Evolutionary conservation across 2,113 vertebrate genomes (phyloP).

Genomic region (Stomatorhinus ivindoensis): DNA sequence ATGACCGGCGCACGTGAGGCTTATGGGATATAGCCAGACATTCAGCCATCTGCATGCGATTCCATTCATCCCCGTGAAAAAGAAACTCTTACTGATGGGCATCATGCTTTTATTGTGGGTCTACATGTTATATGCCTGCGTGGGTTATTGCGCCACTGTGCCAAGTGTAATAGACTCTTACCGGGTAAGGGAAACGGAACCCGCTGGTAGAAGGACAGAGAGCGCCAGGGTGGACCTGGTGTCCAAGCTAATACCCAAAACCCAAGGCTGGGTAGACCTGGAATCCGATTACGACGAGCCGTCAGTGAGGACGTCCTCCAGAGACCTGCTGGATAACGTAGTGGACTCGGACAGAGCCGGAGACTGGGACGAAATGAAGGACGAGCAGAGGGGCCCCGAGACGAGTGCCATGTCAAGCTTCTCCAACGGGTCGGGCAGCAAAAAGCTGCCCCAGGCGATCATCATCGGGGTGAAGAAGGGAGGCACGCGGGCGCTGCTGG

Average conservation of each 20-base stretch:
- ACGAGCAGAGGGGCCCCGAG: conserved; percentile 48
- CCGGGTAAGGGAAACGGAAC: conserved; percentile 46
- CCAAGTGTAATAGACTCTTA: conserved; percentile 60
- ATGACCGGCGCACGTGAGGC: conserved; percentile 49
- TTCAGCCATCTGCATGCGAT: conserved; percentile 60
- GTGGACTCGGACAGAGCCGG: conserved; percentile 46
- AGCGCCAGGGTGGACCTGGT: conserved; percentile 48
- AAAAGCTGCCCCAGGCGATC: conserved; percentile 85
- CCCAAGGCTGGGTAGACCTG: conserved; percentile 59
- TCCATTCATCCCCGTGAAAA: conserved; percentile 67
- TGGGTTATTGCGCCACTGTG: conserved; percentile 74
- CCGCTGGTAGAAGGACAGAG: conserved; percentile 45
- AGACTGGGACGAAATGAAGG: conserved; percentile 50
- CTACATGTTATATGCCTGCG: conserved; percentile 87
- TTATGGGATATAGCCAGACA: conserved; percentile 83
- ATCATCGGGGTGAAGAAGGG: conserved; percentile 94
- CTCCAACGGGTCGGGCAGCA: conserved; percentile 80
- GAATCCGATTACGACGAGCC: conserved; percentile 62
- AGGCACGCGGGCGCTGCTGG: conserved; percentile 80
- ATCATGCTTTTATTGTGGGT: conserved; percentile 91
- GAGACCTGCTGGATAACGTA: conserved; percentile 59
- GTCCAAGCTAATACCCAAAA: conserved; percentile 51
- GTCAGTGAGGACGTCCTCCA: conserved; percentile 48
- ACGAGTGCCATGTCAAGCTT: conserved; percentile 77
- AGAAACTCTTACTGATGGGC: conserved; percentile 72